These are phyloP conservation scores for Elephantulus edwardii DNA, from an alignment of 2,113 vertebrate species.

Conservation along the genomic window DNA sequence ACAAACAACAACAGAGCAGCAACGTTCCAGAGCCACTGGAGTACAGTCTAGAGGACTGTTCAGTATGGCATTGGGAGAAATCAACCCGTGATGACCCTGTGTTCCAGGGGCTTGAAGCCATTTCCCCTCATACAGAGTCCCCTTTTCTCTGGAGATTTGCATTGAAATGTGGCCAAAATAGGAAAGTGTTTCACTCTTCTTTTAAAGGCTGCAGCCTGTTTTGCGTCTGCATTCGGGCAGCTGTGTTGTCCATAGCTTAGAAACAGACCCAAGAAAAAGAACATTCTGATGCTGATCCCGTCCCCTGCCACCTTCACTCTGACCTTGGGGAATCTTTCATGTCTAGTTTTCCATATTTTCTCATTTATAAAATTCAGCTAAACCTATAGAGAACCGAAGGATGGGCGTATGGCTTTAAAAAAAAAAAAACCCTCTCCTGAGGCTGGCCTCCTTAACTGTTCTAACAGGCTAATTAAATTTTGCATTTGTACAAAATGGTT, in stretches of 20 bases:
- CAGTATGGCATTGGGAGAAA: not conserved
- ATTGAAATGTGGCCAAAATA: slow-evolving; percentile 48
- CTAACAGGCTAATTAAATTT: slow-evolving; percentile 22
- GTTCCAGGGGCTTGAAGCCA: not conserved
- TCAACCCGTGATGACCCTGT: not conserved
- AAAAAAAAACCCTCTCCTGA: not conserved
- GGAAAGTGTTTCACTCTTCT: not conserved
- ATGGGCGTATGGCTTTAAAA: not conserved
- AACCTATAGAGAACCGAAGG: slow-evolving; percentile 33
- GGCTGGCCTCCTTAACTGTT: not conserved
- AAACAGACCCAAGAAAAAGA: slow-evolving; percentile 19
- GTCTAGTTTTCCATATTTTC: slow-evolving; percentile 47
- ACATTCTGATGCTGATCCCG: not conserved
- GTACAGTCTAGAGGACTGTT: not conserved
- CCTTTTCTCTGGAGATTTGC: slow-evolving; percentile 5
- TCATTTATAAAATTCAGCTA: slow-evolving; percentile 54
- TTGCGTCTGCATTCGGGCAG: slow-evolving; percentile 27
- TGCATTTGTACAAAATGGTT: not conserved
- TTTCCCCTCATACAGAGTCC: not conserved
- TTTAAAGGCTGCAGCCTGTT: slow-evolving; percentile 35
- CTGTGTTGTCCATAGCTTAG: slow-evolving; percentile 36
- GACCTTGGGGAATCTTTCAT: slow-evolving; percentile 41
- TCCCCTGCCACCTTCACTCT: not conserved
- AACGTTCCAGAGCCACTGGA: not conserved
- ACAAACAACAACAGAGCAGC: too few relatives aligned